Evolutionary conservation across 2,888 invertebrate genomes (phyloP), one percentile per base, ranked within the genome.

Genomic region (Ennomos quercinarius): DNA sequence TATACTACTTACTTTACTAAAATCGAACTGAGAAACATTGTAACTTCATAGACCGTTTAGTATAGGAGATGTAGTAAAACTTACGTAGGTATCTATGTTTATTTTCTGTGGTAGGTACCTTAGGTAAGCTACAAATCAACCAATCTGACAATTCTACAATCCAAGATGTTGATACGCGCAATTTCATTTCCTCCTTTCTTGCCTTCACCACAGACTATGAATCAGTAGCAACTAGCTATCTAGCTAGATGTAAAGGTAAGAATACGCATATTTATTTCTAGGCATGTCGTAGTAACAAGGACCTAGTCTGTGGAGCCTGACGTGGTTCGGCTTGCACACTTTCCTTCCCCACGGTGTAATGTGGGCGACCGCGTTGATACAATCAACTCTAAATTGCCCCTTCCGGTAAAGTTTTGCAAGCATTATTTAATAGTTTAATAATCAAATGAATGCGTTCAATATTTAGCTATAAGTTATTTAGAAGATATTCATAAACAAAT

Each of bases 101-200:
- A 17, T 4, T 2, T 17, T 4, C 17, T 17, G 17, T 17, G 2
- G 17, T 17, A 17, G 2, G 1, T 17, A 17, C n/a, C n/a, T n/a
- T n/a, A n/a, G n/a, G n/a, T n/a, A 41, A 41, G 54, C 37, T 11
- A 49, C 49, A 59, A 59, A 59, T 59, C 53, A 59, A 50, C 41
- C 41, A 42, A 12, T 35, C 39, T 12, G 59, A 39, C 48, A 39
- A 17, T 55, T 53, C 53, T 39, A 53, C 47, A 27, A 51, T 11
- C 12, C 55, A n/a, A 60, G 55, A 48, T 59, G 58, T 55, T 50
- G 60, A 40, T 54, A 45, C 42, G 40, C 27, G 44, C 12, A 50
- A 51, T 55, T 50, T 47, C 55, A 55, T 60, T 60, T 60, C 60
- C 60, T 47, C 51, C 37, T 60, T 55, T 60, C 55, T 60, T 60